Evolutionary conservation across 2,888 invertebrate genomes (phyloP).

Genomic region (Petrolisthes cinctipes): DNA sequence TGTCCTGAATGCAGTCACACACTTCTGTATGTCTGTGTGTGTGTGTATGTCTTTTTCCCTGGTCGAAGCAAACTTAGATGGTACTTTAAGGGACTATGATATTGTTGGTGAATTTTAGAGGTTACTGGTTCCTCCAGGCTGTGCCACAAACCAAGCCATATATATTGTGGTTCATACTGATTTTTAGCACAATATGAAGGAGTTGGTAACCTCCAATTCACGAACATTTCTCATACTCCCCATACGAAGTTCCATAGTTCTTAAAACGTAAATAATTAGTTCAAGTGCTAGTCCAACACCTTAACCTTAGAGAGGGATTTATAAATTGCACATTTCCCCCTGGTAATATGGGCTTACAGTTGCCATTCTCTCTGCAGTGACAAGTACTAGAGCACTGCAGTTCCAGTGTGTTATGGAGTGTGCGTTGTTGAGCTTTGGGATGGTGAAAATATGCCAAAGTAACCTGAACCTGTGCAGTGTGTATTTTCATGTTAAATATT

Average conservation of each 20-base stretch:
- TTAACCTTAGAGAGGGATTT: too few species aligned
- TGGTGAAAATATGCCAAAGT: not conserved
- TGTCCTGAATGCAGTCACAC: conserved; percentile 10
- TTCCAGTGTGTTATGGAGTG: not conserved
- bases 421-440: not conserved
- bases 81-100: not conserved
- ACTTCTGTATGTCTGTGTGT: not conserved
- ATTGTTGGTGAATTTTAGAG: not conserved
- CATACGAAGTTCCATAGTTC: too few species aligned
- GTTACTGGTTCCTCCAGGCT: too few species aligned
- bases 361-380: not conserved
- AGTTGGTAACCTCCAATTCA: too few species aligned
- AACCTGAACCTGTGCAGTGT: not conserved
- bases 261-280: too few species aligned
- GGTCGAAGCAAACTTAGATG: conserved; percentile 2
- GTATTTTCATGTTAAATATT: not conserved
- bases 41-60: conserved; percentile 3
- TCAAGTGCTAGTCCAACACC: too few species aligned
- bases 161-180: too few species aligned
- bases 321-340: too few species aligned
- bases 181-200: too few species aligned
- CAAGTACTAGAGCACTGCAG: not conserved
- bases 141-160: too few species aligned
- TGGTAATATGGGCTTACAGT: too few species aligned
- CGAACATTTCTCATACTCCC: too few species aligned